Percentiles rank a stretch among this genome's conserved stretches.
Evolutionary conservation across 2,797 vertebrate genomes (phyloP).

Genomic region (Acrocephalus scirpaceus): DNA sequence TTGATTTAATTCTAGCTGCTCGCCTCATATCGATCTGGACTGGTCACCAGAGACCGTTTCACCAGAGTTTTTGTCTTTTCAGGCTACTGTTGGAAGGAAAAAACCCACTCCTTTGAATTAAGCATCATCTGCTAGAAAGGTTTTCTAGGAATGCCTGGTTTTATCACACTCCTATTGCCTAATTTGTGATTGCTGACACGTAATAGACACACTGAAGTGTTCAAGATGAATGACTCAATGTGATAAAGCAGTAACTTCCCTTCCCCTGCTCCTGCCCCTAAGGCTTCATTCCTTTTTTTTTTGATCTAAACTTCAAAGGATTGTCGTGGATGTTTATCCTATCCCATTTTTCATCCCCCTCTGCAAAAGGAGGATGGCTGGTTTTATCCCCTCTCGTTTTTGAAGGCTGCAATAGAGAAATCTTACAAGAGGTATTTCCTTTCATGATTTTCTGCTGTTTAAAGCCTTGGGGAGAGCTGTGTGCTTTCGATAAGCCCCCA

Average conservation of each 20-base stretch:
- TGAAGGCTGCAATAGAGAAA: background rate
- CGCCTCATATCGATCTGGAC: background rate
- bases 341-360: background rate
- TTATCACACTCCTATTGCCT: background rate
- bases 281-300: background rate
- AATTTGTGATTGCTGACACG: background rate
- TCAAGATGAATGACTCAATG: background rate
- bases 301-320: constrained; percentile 8
- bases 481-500: background rate
- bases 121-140: background rate
- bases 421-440: background rate
- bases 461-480: background rate
- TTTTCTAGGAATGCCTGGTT: background rate
- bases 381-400: background rate
- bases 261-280: background rate
- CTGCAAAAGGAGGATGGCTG: background rate
- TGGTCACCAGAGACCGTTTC: background rate
- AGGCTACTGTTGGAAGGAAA: background rate
- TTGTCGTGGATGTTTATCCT: background rate
- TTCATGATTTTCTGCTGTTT: background rate
- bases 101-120: background rate
- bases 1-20: constrained; percentile 41
- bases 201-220: background rate
- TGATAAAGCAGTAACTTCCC: background rate
- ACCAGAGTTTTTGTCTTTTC: background rate